Percentiles rank a stretch among this genome's conserved stretches.
These are phyloP conservation scores for Pemphredon lugubris DNA, from an alignment of 2,888 invertebrate genomes.

Conservation along the genomic window DNA sequence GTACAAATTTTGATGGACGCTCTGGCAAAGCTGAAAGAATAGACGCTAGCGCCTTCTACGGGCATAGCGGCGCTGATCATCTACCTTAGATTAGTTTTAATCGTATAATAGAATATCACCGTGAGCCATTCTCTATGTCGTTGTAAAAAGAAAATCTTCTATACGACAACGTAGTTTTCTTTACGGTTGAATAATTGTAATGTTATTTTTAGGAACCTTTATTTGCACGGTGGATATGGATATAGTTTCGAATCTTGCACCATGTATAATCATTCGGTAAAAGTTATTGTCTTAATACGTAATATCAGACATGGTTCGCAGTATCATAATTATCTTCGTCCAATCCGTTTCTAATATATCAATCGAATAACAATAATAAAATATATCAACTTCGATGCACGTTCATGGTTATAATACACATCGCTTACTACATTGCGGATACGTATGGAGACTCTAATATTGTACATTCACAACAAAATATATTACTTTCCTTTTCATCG, in stretches of 20 bases:
- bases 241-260: slow-evolving; percentile 22
- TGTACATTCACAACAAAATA: slow-evolving; percentile 64
- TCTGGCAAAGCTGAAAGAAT: slow-evolving; percentile 86
- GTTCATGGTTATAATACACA: slow-evolving; percentile 40
- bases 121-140: too few relatives aligned
- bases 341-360: slow-evolving; percentile 20
- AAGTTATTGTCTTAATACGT: slow-evolving; percentile 50
- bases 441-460: slow-evolving; percentile 39
- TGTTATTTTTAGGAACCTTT: slow-evolving; percentile 33
- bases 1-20: slow-evolving; percentile 90
- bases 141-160: too few relatives aligned
- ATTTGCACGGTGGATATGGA: slow-evolving; percentile 28
- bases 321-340: slow-evolving; percentile 1
- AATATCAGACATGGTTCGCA: slow-evolving; percentile 14
- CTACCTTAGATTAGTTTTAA: not conserved
- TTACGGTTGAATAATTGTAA: not conserved
- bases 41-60: not conserved
- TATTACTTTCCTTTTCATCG: slow-evolving; percentile 53
- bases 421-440: slow-evolving; percentile 29
- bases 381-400: slow-evolving; percentile 46
- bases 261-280: slow-evolving; percentile 21
- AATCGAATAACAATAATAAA: slow-evolving; percentile 52
- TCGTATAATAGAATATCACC: not conserved
- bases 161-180: too few relatives aligned
- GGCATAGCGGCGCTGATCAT: not conserved